Conservation (phyloP, 2,888 invertebrate genomes). For the Alentia gelatinosa region DNA sequence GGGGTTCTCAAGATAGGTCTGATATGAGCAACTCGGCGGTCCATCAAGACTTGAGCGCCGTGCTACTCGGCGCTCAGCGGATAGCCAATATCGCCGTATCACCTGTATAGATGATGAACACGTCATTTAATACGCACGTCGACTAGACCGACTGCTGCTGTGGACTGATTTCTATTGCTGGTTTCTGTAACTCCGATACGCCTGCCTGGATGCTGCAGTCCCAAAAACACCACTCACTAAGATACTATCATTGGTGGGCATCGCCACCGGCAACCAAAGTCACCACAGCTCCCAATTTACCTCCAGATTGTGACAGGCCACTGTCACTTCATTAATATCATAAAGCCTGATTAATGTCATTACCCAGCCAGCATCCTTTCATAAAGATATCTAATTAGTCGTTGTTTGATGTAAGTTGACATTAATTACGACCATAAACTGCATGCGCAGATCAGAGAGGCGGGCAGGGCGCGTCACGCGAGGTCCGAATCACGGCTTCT, state of each 20-base stretch:
- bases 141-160: no score
- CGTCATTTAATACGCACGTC: no score
- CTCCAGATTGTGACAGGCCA: not conserved
- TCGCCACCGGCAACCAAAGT: not conserved
- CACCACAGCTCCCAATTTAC: not conserved
- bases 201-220: not conserved
- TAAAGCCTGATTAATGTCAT: conserved; percentile 44
- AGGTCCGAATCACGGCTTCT: not conserved
- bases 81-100: not conserved
- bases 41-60: not conserved
- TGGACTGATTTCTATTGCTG: no score
- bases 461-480: conserved; percentile 6
- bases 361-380: conserved; percentile 4
- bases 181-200: no score
- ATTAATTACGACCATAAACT: conserved; percentile 46
- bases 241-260: not conserved
- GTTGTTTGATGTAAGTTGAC: conserved; percentile 54
- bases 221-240: not conserved
- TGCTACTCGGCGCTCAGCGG: not conserved
- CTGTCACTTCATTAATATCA: conserved; percentile 40
- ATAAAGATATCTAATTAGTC: conserved; percentile 46
- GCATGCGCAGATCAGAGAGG: conserved; percentile 22
- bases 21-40: not conserved
- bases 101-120: not conserved
- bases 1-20: conserved; percentile 1